A percentile compares a stretch with the other conserved stretches of the same genome.
Conservation (phyloP, 1,140 invertebrate genomes). For the Psix sp. region DNA sequence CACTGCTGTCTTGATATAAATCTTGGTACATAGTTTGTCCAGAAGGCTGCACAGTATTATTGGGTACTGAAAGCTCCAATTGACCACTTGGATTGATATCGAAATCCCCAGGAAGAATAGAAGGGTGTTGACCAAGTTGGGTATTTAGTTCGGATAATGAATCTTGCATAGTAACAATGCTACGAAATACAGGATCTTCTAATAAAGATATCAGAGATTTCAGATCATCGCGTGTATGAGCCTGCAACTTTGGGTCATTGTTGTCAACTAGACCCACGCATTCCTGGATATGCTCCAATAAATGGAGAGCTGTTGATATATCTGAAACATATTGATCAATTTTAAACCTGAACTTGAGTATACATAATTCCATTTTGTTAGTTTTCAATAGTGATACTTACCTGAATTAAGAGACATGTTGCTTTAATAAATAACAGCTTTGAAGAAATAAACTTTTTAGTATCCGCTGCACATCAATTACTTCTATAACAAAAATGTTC, state of each 20-base stretch:
- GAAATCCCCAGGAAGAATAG: slow-evolving; percentile 93
- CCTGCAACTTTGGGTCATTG: slow-evolving; percentile 78
- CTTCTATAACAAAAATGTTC: slow-evolving; percentile 22
- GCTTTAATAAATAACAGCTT: slow-evolving; percentile 13
- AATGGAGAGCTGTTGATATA: slow-evolving; percentile 79
- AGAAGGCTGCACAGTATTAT: slow-evolving; percentile 69
- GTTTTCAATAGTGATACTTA: slow-evolving; percentile 29
- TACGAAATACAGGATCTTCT: slow-evolving; percentile 94
- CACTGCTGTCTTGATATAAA: slow-evolving; percentile 72
- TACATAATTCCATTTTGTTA: slow-evolving; percentile 17
- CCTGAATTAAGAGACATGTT: slow-evolving; percentile 70
- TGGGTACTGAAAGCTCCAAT: slow-evolving; percentile 79
- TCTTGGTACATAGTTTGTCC: slow-evolving; percentile 72
- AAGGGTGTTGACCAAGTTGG: slow-evolving; percentile 91
- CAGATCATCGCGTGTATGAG: slow-evolving; percentile 89
- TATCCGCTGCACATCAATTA: slow-evolving; percentile 14
- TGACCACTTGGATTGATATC: slow-evolving; percentile 88
- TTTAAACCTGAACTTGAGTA: slow-evolving; percentile 1
- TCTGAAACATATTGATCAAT: slow-evolving; percentile 65
- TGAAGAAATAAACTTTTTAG: slow-evolving; percentile 3
- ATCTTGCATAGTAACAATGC: slow-evolving; percentile 94
- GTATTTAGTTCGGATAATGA: slow-evolving; percentile 87
- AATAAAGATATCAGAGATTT: slow-evolving; percentile 91
- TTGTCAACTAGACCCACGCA: slow-evolving; percentile 75
- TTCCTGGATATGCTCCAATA: slow-evolving; percentile 80